Base-by-base conservation (phyloP, 2,113 vertebrate genomes). In the Trochalopteron elliotii region DNA sequence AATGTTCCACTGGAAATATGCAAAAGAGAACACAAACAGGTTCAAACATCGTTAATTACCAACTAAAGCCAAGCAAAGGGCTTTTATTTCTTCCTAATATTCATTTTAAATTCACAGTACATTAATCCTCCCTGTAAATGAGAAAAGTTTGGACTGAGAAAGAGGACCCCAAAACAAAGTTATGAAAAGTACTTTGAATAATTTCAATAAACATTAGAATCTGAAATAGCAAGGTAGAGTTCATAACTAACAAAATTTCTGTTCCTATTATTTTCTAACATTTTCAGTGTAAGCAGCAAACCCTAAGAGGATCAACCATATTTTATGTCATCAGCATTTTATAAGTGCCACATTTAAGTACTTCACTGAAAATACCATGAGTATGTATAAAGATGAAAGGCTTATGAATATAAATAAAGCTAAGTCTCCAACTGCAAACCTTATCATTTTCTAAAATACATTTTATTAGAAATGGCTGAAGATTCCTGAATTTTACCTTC, bases 381-480 rank as follows among this genome's bases (percentile, higher is more conserved):
- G 95, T 97, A 97, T 96, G 97, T 98, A 97, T 97, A 98, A 98
- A 98, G 98, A 98, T 98, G 98, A 98, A 98, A 98, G 98, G 97
- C 97, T 98, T 98, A 98, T 98, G 98, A 98, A 98, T 98, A 98
- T 98, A 98, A 98, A 98, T 98, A 98, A 98, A 98, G 97, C 98
- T 98, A 98, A 98, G 97, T 96, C 98, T 97, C 96, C 96, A 96
- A 98, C 95, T 98, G 98, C 98, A 98, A 98, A 98, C 97, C 98
- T 98, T 98, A 98, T 98, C 98, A 96, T 97, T 98, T 98, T 97
- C 96, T 97, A 97, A 98, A 98, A 98, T 95, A 89, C 97, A 98
- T 97, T 98, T 98, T 97, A 94, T 96, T 98, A 97, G 87, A 97
- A 97, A 97, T 97, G 88, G 96, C 96, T 97, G 96, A 94, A 97